Evolutionary conservation across 2,113 vertebrate genomes (phyloP).

Genomic region (Tor tambroides): DNA sequence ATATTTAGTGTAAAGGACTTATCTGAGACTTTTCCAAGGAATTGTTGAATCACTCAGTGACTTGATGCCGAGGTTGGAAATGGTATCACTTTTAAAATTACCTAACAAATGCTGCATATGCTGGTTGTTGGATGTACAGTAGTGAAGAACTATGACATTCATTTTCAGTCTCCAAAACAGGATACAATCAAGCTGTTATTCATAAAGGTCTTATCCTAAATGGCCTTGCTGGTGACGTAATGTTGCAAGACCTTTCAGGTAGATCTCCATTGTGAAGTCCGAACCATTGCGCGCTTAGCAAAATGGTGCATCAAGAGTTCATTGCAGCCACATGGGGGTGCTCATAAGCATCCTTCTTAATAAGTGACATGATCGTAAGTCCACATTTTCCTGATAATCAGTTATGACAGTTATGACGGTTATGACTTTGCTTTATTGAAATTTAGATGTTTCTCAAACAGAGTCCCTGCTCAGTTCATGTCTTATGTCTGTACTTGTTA

Average conservation of each 20-base stretch:
- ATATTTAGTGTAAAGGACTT: not conserved
- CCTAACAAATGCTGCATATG: too few species aligned
- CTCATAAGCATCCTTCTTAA: not conserved
- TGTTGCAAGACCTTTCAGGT: not conserved
- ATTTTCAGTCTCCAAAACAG: not conserved
- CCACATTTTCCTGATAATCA: not conserved
- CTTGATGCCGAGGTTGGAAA: not conserved
- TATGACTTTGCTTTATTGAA: not conserved
- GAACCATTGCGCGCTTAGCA: not conserved
- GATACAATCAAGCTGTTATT: not conserved
- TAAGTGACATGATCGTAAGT: not conserved
- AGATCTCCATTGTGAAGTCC: not conserved
- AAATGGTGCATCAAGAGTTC: not conserved
- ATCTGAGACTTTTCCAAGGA: not conserved
- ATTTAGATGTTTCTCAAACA: not conserved
- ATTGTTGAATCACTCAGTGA: not conserved
- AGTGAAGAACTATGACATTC: not conserved
- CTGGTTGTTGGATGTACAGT: not conserved
- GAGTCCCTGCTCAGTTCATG: not conserved
- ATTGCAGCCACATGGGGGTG: not conserved
- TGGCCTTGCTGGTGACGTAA: not conserved
- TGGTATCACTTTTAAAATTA: not conserved
- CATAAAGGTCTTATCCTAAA: not conserved
- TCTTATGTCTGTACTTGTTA: not conserved
- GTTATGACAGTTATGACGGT: not conserved